A percentile compares a stretch with the other conserved stretches of the same genome.
Evolutionary conservation across 2,797 vertebrate genomes (phyloP).

Genomic region (Naso thynnoides): DNA sequence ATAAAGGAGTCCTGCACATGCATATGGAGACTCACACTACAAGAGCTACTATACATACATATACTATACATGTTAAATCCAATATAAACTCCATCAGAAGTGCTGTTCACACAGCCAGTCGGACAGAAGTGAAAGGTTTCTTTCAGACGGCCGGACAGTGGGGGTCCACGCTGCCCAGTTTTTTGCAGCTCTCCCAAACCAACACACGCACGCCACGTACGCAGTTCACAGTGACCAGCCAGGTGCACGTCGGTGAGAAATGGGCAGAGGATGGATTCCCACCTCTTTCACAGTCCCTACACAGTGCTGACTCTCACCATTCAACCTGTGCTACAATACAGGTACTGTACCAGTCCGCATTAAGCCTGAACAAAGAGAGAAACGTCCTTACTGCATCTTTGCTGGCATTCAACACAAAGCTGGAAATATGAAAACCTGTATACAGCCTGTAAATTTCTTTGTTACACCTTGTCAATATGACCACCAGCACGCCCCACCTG

Average conservation of each 20-base stretch:
- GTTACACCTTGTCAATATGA: neutral
- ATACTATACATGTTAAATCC: slow-evolving; percentile 36
- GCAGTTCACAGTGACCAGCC: slow-evolving; percentile 48
- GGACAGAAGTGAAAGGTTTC: slow-evolving; percentile 67
- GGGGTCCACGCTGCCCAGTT: slow-evolving; percentile 50
- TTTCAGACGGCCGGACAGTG: slow-evolving; percentile 63
- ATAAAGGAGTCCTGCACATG: neutral
- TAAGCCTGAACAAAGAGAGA: neutral
- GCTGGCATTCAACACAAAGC: slow-evolving; percentile 1
- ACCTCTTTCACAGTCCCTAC: slow-evolving; percentile 1
- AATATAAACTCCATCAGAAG: slow-evolving; percentile 9
- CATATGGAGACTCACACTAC: neutral
- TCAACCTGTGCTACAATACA: neutral
- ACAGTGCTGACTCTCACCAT: slow-evolving; percentile 21
- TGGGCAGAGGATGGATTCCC: slow-evolving; percentile 32
- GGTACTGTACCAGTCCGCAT: neutral
- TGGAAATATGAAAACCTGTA: neutral
- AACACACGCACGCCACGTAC: slow-evolving; percentile 65
- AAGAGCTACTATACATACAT: too few relatives aligned
- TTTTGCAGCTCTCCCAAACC: slow-evolving; percentile 68
- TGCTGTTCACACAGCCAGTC: slow-evolving; percentile 38
- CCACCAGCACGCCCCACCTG: neutral
- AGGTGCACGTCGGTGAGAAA: slow-evolving; percentile 62
- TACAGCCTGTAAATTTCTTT: neutral
- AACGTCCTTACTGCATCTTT: neutral